These are phyloP conservation scores for Pissodes strobi DNA, from an alignment of 1,140 invertebrate species.

Conservation along the genomic window DNA sequence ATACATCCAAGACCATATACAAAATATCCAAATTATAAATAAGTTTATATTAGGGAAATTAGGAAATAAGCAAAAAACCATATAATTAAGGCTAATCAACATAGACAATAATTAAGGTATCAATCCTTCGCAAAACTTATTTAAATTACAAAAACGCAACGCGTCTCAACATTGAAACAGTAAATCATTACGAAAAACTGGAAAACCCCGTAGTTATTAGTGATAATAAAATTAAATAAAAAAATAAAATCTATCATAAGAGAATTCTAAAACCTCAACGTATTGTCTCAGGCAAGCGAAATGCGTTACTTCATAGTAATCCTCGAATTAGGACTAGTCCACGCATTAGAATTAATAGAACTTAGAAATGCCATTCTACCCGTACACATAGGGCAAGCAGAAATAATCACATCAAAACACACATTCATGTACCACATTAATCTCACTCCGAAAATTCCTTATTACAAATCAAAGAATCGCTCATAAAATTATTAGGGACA, in stretches of 20 bases:
- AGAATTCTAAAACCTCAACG: too few species aligned
- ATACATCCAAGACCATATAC: not conserved
- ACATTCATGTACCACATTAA: too few species aligned
- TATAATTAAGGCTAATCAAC: not conserved
- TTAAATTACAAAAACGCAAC: not conserved
- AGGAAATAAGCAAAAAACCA: not conserved
- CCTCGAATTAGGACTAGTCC: too few species aligned
- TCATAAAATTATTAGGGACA: too few species aligned
- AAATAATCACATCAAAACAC: too few species aligned
- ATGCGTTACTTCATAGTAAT: too few species aligned
- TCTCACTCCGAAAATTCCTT: too few species aligned
- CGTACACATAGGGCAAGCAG: too few species aligned
- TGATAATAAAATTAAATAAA: not conserved
- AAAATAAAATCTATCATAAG: slow-evolving; percentile 8
- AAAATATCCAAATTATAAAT: slow-evolving; percentile 10
- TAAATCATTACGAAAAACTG: slow-evolving; percentile 1
- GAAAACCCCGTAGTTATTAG: not conserved
- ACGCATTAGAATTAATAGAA: too few species aligned
- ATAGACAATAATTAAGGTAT: not conserved
- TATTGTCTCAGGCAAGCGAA: too few species aligned
- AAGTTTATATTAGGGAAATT: not conserved
- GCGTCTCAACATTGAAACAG: not conserved
- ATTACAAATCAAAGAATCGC: too few species aligned
- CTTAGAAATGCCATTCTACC: too few species aligned
- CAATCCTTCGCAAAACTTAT: not conserved